These are phyloP conservation scores for Agrotis exclamationis DNA, from an alignment of 2,888 invertebrate genomes.

Conservation along the genomic window DNA sequence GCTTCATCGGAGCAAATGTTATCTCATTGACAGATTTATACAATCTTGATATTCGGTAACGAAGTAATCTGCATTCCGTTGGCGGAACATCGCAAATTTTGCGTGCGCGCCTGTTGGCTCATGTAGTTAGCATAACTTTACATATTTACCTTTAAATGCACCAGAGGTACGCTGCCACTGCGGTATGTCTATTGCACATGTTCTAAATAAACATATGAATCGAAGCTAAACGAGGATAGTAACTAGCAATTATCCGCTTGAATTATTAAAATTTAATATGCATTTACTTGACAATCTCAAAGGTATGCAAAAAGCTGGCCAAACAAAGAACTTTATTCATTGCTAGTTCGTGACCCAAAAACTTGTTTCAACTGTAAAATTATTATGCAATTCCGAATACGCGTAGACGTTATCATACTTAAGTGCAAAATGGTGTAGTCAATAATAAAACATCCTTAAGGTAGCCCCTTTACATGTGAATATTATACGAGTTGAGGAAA, in stretches of 20 bases:
- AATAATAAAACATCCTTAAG: conserved; percentile 64
- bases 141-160: conserved; percentile 82
- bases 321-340: conserved; percentile 44
- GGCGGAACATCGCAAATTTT: conserved; percentile 77
- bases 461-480: conserved; percentile 57
- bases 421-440: conserved; percentile 66
- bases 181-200: conserved; percentile 41
- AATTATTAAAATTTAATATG: conserved; percentile 31
- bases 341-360: conserved; percentile 49
- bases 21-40: conserved; percentile 62
- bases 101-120: conserved; percentile 73
- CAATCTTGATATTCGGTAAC: conserved; percentile 72
- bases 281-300: conserved; percentile 26
- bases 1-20: conserved; percentile 43
- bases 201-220: conserved; percentile 30
- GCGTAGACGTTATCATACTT: conserved; percentile 52
- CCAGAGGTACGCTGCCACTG: conserved; percentile 55
- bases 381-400: conserved; percentile 50
- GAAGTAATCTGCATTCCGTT: conserved; percentile 80
- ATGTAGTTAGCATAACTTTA: conserved; percentile 87
- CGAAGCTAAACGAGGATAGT: not conserved
- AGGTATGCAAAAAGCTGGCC: conserved; percentile 36
- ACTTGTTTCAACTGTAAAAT: conserved; percentile 52
- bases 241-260: conserved; percentile 16
- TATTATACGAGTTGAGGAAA: conserved; percentile 66